Evolutionary conservation across 2,113 vertebrate genomes (phyloP).

Genomic region (Lipophrys pholis): DNA sequence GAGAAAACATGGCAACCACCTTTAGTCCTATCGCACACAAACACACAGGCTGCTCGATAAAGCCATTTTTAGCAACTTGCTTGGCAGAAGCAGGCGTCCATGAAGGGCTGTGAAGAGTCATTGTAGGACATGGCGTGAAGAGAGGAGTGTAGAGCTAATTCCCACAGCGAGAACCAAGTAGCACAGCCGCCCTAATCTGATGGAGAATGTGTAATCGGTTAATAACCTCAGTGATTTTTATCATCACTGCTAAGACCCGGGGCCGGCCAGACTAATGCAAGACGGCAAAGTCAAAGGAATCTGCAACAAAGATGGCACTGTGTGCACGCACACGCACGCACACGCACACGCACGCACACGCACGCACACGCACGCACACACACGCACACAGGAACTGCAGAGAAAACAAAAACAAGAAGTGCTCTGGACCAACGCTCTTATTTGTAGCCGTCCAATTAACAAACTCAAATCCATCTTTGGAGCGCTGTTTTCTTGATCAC

Average conservation of each 20-base stretch:
- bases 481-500: constrained; percentile 28
- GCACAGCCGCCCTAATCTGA: constrained; percentile 81
- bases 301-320: constrained; percentile 70
- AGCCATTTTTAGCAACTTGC: constrained; percentile 63
- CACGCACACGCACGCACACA: constrained; percentile 17
- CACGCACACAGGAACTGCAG: constrained; percentile 54
- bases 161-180: constrained; percentile 29
- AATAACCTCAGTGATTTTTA: constrained; percentile 81
- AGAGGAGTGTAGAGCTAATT: constrained; percentile 61
- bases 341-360: constrained; percentile 4
- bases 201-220: constrained; percentile 86
- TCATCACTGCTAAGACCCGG: constrained; percentile 70
- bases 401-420: constrained; percentile 54
- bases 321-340: constrained; percentile 43
- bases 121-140: constrained; percentile 47
- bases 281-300: constrained; percentile 47
- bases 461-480: constrained; percentile 29
- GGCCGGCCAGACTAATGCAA: constrained; percentile 37
- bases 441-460: constrained; percentile 67
- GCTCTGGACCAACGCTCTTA: constrained; percentile 41
- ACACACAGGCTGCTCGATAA: constrained; percentile 36
- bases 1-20: constrained; percentile 37
- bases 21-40: constrained; percentile 45
- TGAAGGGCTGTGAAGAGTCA: constrained; percentile 45
- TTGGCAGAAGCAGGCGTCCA: constrained; percentile 50